These are phyloP conservation scores for Diceros bicornis DNA, from an alignment of 2,797 vertebrate species.

Conservation along the genomic window DNA sequence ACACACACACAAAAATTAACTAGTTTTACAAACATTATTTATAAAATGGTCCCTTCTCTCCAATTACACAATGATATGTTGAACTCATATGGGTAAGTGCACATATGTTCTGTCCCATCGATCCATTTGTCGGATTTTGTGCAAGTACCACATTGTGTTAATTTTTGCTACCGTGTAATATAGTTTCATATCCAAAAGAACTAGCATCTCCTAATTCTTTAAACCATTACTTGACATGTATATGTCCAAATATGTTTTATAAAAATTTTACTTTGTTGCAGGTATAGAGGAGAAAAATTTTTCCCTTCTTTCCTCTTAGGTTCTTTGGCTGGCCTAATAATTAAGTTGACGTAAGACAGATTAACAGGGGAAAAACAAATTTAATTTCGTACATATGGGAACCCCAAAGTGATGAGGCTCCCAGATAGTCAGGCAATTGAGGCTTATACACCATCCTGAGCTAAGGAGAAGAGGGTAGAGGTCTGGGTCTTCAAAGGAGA, in stretches of 20 bases:
- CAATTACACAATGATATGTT: background rate
- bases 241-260: background rate
- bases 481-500: too few relatives aligned
- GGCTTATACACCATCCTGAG: too few relatives aligned
- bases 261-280: background rate
- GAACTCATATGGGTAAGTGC: background rate
- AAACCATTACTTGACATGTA: background rate
- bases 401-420: too few relatives aligned
- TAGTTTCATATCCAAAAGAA: background rate
- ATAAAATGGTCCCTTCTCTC: background rate
- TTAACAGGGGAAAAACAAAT: too few relatives aligned
- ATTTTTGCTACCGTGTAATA: background rate
- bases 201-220: background rate
- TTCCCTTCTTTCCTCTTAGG: too few relatives aligned
- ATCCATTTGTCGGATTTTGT: background rate
- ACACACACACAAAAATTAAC: too few relatives aligned
- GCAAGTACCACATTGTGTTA: background rate
- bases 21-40: conserved; percentile 30
- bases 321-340: too few relatives aligned
- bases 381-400: too few relatives aligned
- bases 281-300: too few relatives aligned
- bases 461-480: too few relatives aligned
- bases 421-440: too few relatives aligned
- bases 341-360: too few relatives aligned
- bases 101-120: background rate